Evolutionary conservation across 2,113 vertebrate species (phyloP).

Genomic region (Silurus asotus): DNA sequence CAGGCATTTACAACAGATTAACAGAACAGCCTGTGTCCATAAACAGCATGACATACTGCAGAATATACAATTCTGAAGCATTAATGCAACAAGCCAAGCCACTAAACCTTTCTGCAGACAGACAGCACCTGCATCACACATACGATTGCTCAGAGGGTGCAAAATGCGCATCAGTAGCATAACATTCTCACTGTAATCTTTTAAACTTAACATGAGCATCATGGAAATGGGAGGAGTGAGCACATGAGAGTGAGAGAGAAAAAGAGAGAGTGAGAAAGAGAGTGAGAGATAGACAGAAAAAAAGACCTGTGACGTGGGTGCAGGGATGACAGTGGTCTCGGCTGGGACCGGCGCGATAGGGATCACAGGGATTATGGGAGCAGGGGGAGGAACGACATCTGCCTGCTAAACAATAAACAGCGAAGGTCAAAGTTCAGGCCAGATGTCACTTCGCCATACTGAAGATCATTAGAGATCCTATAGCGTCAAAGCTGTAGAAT

Average conservation of each 20-base stretch:
- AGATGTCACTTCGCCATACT: constrained; percentile 36
- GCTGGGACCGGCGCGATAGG: constrained; percentile 82
- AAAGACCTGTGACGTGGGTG: constrained; percentile 82
- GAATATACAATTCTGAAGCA: constrained; percentile 45
- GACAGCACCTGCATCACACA: constrained; percentile 26
- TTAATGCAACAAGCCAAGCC: constrained; percentile 37
- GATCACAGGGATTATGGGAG: constrained; percentile 91
- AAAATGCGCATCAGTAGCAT: constrained; percentile 38
- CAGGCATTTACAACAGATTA: constrained; percentile 69
- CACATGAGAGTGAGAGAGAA: background rate
- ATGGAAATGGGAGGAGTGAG: constrained; percentile 43
- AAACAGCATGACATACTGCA: constrained; percentile 65
- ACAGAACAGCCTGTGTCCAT: constrained; percentile 63
- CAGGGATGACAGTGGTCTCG: constrained; percentile 81
- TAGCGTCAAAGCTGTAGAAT: constrained; percentile 28
- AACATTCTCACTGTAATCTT: constrained; percentile 39
- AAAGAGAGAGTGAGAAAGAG: constrained; percentile 37
- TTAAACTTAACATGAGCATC: constrained; percentile 44
- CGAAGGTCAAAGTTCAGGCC: constrained; percentile 60
- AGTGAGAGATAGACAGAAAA: constrained; percentile 59
- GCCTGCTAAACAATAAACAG: constrained; percentile 79
- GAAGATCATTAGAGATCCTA: constrained; percentile 34
- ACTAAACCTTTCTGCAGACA: constrained; percentile 43
- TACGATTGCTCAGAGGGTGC: constrained; percentile 20
- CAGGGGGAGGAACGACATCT: constrained; percentile 85